Conservation (phyloP, 2,113 vertebrate genomes). For the Thalassarche chlororhynchos region DNA sequence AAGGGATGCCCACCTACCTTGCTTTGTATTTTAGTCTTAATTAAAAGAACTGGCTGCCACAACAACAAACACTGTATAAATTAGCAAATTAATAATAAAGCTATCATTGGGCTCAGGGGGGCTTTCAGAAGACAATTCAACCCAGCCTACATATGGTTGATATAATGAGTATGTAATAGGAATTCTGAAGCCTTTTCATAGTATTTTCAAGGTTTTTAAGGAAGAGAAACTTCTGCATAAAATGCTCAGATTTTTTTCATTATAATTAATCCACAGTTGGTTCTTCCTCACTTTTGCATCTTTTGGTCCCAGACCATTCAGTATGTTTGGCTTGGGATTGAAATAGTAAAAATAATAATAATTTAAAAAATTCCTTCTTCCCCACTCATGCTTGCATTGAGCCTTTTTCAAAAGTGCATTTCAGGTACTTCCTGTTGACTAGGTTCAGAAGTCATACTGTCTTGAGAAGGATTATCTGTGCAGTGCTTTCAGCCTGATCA, state of each 20-base stretch:
- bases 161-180: background rate
- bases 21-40: conserved; percentile 25
- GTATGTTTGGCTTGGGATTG: background rate
- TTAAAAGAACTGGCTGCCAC: background rate
- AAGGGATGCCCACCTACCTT: conserved; percentile 4
- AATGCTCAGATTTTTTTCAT: background rate
- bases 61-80: background rate
- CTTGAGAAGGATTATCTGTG: background rate
- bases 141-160: background rate
- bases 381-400: background rate
- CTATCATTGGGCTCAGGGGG: background rate
- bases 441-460: background rate
- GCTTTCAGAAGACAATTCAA: background rate
- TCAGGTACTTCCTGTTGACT: background rate
- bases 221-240: background rate
- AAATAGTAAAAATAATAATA: background rate
- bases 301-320: background rate
- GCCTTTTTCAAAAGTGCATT: background rate
- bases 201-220: background rate
- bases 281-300: background rate
- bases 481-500: background rate
- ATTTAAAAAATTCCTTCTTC: background rate
- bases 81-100: conserved; percentile 33
- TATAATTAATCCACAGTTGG: background rate
- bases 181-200: background rate